phyloP scores from a whole-genome alignment of 1,140 invertebrate species.

The Subanguina moxae region DNA sequence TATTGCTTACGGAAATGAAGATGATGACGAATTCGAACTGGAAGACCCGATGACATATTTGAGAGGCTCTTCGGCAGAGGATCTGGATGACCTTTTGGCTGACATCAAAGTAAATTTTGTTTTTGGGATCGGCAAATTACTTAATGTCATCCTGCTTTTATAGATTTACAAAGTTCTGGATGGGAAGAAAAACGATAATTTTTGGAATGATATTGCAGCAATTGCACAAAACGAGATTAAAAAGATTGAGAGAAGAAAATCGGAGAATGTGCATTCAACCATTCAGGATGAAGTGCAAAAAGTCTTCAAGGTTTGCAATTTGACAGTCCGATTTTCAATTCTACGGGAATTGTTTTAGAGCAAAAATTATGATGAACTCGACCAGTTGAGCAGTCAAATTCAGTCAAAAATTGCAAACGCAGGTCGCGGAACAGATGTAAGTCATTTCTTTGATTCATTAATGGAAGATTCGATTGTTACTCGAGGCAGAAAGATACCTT shows the following conservation, averaged over 20 bases:
- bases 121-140: neutral
- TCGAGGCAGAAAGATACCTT: too few species aligned
- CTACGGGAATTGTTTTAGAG: too few species aligned
- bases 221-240: slow-evolving; percentile 91
- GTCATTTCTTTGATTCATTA: too few species aligned
- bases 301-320: slow-evolving; percentile 71
- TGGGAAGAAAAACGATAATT: slow-evolving; percentile 78
- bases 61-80: slow-evolving; percentile 80
- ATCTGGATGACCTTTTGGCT: slow-evolving; percentile 92
- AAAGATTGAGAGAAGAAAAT: slow-evolving; percentile 70
- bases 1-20: slow-evolving; percentile 63
- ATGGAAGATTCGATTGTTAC: too few species aligned
- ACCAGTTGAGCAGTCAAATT: slow-evolving; percentile 74
- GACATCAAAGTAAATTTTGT: slow-evolving; percentile 78
- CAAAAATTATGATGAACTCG: slow-evolving; percentile 70
- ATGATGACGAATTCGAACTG: slow-evolving; percentile 77
- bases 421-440: slow-evolving; percentile 83
- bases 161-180: slow-evolving; percentile 63
- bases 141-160: slow-evolving; percentile 3
- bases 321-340: neutral
- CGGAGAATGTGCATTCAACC: slow-evolving; percentile 80
- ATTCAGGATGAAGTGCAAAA: slow-evolving; percentile 82
- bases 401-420: slow-evolving; percentile 78
- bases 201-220: slow-evolving; percentile 93
- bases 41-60: slow-evolving; percentile 82